Evolutionary conservation across 2,888 invertebrate genomes (phyloP).

Genomic region (Tipula confusa): DNA sequence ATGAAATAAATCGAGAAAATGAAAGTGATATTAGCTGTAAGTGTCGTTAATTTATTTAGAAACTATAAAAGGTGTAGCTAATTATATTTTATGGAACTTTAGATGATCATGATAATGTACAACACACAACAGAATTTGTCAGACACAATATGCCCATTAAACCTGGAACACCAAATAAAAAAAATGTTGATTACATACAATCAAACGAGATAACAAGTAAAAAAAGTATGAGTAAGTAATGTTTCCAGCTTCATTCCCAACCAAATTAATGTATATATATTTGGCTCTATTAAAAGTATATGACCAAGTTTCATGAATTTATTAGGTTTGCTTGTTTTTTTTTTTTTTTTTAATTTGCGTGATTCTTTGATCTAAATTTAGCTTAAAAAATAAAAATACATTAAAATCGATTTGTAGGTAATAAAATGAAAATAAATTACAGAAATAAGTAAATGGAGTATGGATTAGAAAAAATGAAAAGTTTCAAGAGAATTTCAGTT

Average conservation of each 20-base stretch:
- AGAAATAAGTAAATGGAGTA: background rate
- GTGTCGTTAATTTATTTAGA: background rate
- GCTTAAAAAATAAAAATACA: background rate
- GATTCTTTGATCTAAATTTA: conserved; percentile 3
- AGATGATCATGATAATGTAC: conserved; percentile 27
- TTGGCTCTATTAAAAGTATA: background rate
- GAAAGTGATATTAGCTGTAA: conserved; percentile 31
- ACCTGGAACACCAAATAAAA: background rate
- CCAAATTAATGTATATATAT: background rate
- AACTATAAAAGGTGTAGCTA: background rate
- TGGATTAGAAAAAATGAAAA: background rate
- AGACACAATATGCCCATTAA: background rate
- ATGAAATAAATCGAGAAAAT: conserved; percentile 32
- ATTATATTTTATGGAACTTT: background rate
- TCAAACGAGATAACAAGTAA: background rate
- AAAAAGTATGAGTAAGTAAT: background rate
- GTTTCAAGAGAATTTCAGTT: background rate
- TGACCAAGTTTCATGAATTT: background rate
- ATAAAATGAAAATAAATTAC: conserved; percentile 9
- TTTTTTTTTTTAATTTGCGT: background rate
- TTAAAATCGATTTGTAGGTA: conserved; percentile 21
- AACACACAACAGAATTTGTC: conserved; percentile 21
- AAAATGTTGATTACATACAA: background rate
- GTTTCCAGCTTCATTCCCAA: background rate
- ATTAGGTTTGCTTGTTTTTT: background rate